phyloP scores from a whole-genome alignment of 2,113 vertebrate genomes.

The Sebastes schlegelii region DNA sequence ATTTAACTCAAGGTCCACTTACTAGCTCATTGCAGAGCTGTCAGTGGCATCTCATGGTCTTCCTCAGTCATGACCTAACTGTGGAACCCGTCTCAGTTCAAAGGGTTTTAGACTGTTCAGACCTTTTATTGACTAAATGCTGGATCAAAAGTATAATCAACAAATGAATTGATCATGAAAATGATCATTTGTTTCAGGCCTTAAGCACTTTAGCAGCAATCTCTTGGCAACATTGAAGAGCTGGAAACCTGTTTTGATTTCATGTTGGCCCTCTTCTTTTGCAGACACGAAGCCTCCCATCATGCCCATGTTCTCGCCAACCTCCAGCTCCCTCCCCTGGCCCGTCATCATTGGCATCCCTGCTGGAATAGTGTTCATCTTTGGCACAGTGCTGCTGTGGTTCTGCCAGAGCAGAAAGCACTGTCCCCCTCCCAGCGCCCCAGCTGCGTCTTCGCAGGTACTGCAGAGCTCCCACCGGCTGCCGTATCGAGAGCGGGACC shows the following conservation, averaged over 20 bases:
- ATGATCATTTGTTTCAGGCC: background rate
- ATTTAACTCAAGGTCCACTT: background rate
- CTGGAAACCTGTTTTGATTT: conserved; percentile 3
- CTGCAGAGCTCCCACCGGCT: conserved; percentile 80
- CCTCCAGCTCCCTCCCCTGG: conserved; percentile 91
- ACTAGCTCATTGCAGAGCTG: background rate
- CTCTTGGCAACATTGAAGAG: conserved; percentile 8
- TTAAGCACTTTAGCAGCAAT: background rate
- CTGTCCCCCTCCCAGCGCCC: conserved; percentile 80
- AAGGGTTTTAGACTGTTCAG: background rate
- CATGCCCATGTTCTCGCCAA: conserved; percentile 83
- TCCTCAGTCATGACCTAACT: background rate
- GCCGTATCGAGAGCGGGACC: conserved; percentile 73
- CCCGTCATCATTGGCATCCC: conserved; percentile 98
- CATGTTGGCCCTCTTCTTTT: conserved; percentile 11
- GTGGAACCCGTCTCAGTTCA: background rate
- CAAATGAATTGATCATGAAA: background rate
- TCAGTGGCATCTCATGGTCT: background rate
- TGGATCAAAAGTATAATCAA: background rate
- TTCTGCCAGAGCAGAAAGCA: conserved; percentile 96
- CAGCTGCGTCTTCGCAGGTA: conserved; percentile 65
- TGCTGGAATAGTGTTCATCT: conserved; percentile 93
- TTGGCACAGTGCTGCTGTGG: conserved; percentile 94
- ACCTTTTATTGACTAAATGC: background rate
- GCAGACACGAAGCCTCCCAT: conserved; percentile 93